Base-by-base conservation (phyloP, 2,113 vertebrate genomes). In the Dasyornis broadbenti region DNA sequence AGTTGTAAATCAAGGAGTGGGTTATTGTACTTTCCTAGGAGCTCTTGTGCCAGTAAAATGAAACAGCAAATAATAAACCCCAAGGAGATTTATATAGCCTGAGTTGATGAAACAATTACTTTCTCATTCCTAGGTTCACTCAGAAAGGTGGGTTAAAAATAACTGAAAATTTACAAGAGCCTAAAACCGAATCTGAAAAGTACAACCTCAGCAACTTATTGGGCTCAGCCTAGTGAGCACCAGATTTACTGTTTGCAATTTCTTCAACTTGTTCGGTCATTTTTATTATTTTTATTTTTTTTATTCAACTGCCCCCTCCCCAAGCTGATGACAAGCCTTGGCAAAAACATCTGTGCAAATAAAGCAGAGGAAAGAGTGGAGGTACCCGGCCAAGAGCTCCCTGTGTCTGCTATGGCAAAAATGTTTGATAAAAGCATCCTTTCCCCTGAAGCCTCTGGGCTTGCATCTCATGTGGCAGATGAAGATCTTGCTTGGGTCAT, bases 301-400 rank as follows among this genome's bases (percentile, higher is more conserved):
- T 82, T 78, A n/a, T 76, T 50, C 52, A 53, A 45, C 68, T 95
- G 86, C 80, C 91, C 91, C 68, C 31, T 92, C 63, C 87, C 66
- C 79, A 95, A 66, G 84, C 80, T 85, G 95, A 96, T 96, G 93
- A 97, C 70, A 97, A 83, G 73, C n/a, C 39, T 94, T 96, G 92
- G 92, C 76, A 92, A 93, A 98, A 97, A 96, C 94, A 97, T 96
- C 85, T 95, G 79, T 94, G 54, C 84, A 97, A 96, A 97, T 95
- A 98, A 95, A 97, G 88, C 56, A 68, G 82, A 56, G 42, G 59
- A 86, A 82, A 70, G 52, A 89, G 59, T 30, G 61, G 64, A 94
- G 64, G 40, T 61, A 90, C 78, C 65, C 5, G 20, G 72, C 65
- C 90, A 75, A 91, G 84, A 85, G 78, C 72, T 77, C 47, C 26